Base-by-base conservation (phyloP, 2,113 vertebrate genomes). In the Aviceda subcristata region DNA sequence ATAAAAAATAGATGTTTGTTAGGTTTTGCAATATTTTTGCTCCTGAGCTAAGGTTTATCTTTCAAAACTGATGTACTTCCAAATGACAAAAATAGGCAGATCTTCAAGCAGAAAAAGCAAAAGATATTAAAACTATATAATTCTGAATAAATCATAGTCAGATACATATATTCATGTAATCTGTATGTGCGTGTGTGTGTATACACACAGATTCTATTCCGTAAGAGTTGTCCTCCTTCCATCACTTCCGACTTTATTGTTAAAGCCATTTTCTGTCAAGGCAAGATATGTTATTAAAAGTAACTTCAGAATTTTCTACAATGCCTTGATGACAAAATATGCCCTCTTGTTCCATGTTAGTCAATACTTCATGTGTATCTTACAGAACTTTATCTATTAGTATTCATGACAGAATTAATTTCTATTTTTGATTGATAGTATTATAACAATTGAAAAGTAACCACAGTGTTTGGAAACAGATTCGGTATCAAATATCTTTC, bases 401-500 rank as follows among this genome's bases (percentile, higher is more conserved):
- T 66, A 38, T 85, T 90, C 17, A 63, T 32, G 9, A 26, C 14
- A 46, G 43, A 60, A 59, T 82, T 85, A 48, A 77, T 95, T 95
- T 94, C 20, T 93, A 29, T 48, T 96, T 96, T 84, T 93, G 67
- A 95, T 71, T 92, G 84, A 79, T 64, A 90, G 5, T 23, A 78
- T 83, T 62, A 68, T 41, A 84, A 83, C 45, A 90, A 69, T 80
- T 92, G 80, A 79, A 91, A 94, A 90, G 26, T 50, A 95, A 48
- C n/a, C 48, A 53, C 26, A 38, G 59, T 68, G 93, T 32, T 87
- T 76, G 72, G 56, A 88, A 92, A 74, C 45, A 60, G 71, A 84
- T 67, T 93, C 55, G 80, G 22, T 76, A 22, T 36, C 36, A 89
- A 86, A 60, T 48, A n/a, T 74, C 56, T 93, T 95, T 57, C 64